Evolutionary conservation across 1,140 invertebrate genomes (phyloP).

Genomic region (Zophobas morio): DNA sequence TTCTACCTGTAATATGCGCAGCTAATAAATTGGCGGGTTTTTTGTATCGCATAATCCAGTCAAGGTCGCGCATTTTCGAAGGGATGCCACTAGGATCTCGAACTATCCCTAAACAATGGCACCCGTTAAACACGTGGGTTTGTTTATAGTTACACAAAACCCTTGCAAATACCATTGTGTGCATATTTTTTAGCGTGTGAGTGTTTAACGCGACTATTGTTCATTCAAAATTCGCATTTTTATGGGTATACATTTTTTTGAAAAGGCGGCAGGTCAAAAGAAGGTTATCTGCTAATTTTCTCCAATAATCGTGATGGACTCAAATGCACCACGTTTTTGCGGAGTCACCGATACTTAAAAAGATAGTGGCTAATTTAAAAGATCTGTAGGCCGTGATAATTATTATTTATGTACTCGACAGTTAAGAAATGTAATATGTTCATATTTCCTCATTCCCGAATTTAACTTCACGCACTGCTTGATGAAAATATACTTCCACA

Average conservation of each 20-base stretch:
- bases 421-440: too few species aligned
- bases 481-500: background rate
- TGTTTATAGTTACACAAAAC: too few species aligned
- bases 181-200: too few species aligned
- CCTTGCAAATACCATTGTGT: too few species aligned
- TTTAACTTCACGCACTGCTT: too few species aligned
- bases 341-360: slow-evolving; percentile 3
- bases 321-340: slow-evolving; percentile 1
- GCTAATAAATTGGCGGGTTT: slow-evolving; percentile 20
- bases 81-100: background rate
- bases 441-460: too few species aligned
- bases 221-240: background rate
- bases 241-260: background rate
- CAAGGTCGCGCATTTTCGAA: slow-evolving; percentile 1
- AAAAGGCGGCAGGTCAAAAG: background rate
- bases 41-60: background rate
- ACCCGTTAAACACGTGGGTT: too few species aligned
- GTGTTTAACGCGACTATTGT: too few species aligned
- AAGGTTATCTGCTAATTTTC: background rate
- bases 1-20: slow-evolving; percentile 6
- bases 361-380: background rate
- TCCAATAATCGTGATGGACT: background rate
- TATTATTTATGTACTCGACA: too few species aligned
- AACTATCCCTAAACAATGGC: background rate
- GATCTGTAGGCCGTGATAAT: background rate